Base-by-base conservation (phyloP, 2,888 invertebrate species). In the Cephus nigrinus region DNA sequence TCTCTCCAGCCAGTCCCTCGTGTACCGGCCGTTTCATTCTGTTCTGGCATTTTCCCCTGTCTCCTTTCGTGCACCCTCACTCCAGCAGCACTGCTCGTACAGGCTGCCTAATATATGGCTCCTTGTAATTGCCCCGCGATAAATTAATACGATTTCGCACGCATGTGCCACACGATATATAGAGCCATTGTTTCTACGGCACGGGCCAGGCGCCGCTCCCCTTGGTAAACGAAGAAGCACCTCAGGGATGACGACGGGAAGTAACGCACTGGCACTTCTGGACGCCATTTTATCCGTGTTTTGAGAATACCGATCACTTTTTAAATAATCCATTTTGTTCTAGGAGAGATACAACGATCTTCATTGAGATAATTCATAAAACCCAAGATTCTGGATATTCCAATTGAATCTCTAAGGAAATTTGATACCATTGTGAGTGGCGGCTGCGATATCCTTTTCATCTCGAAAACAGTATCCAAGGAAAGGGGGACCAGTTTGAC, bases 101-200 rank as follows among this genome's bases (percentile, higher is more conserved):
- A 80, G 81, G 77, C 75, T 82, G 84, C 83, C 83, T 90, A 88
- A 90, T 89, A 87, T 88, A 90, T 87, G 86, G 87, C 89, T 88
- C 84, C 88, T 89, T 90, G 89, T 90, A 90, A 90, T 90, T 90
- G 87, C 90, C 84, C 84, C 79, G 84, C 87, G 84, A 90, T 90
- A 90, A 90, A 90, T 90, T 90, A 90, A 89, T 88, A 86, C 87
- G 85, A 87, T 88, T 87, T 89, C 86, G 86, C 86, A 87, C 88
- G 87, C 88, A 87, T 85, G 84, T 87, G 87, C 84, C 84, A 82
- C 86, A 86, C 84, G 83, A 88, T 87, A 87, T 89, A 88, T 88
- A 86, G 86, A 80, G 80, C 85, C 87, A 87, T 88, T 88, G 88
- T 88, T 87, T 86, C 84, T 80, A 73, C 75, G 75, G 68, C 75